Evolutionary conservation across 2,888 invertebrate genomes (phyloP).

Genomic region (Protonemura montana): DNA sequence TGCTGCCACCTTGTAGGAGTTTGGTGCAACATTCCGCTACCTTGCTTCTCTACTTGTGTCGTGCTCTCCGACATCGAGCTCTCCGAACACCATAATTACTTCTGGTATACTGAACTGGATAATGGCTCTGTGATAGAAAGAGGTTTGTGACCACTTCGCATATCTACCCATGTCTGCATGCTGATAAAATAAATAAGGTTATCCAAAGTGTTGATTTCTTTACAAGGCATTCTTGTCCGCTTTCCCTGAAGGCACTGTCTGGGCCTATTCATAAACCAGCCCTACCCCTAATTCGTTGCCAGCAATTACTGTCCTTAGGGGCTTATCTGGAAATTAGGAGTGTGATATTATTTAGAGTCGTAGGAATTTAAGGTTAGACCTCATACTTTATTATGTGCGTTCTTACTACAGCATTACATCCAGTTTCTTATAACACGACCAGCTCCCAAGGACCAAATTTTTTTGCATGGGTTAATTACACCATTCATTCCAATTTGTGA

Average conservation of each 20-base stretch:
- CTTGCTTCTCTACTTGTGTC: slow-evolving; percentile 7
- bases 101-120: background rate
- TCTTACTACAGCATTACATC: no score
- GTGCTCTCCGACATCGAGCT: slow-evolving; percentile 4
- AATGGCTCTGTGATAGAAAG: slow-evolving; percentile 7
- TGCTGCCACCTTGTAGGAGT: background rate
- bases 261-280: slow-evolving; percentile 12
- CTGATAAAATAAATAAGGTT: background rate
- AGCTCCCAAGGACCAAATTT: background rate
- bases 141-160: background rate
- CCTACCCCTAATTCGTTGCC: background rate
- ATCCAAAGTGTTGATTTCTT: background rate
- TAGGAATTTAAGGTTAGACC: no score
- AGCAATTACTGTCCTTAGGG: background rate
- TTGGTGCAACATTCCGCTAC: background rate
- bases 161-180: background rate
- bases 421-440: background rate
- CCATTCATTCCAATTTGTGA: background rate
- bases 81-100: slow-evolving; percentile 12
- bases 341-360: background rate
- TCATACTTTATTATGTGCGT: no score
- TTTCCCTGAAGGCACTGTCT: background rate
- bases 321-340: background rate
- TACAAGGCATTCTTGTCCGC: background rate
- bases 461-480: background rate